Conservation (phyloP, 2,888 invertebrate genomes). For the Tryphoninae sp. region DNA sequence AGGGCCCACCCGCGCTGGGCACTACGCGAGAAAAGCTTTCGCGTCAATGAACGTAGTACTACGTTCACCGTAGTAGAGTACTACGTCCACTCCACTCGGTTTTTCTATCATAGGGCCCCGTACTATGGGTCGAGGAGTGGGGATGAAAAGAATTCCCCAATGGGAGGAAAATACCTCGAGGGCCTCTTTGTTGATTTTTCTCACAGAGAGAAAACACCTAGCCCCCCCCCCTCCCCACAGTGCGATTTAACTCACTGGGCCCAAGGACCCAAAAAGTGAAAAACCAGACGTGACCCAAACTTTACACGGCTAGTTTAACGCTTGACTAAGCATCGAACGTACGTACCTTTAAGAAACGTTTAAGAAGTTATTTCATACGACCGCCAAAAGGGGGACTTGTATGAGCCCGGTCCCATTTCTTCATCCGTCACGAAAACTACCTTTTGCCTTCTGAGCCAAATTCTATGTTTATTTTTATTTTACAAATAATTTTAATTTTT, state of each 20-base stretch:
- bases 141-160: constrained; percentile 54
- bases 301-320: constrained; percentile 71
- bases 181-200: constrained; percentile 65
- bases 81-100: constrained; percentile 56
- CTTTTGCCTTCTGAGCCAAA: background rate
- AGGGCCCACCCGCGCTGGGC: constrained; percentile 66
- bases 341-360: constrained; percentile 74
- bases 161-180: constrained; percentile 62
- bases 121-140: constrained; percentile 25
- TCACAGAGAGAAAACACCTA: constrained; percentile 20
- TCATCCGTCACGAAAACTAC: constrained; percentile 27
- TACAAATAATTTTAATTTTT: background rate
- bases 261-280: background rate
- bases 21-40: constrained; percentile 38
- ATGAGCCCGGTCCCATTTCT: background rate
- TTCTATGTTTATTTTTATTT: background rate
- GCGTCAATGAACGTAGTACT: constrained; percentile 79
- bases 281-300: constrained; percentile 70
- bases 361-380: constrained; percentile 74
- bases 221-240: background rate
- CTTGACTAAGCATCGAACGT: constrained; percentile 57
- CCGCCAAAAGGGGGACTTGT: constrained; percentile 46
- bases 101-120: constrained; percentile 33
- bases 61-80: constrained; percentile 62
- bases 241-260: background rate